Evolutionary conservation across 2,888 invertebrate species (phyloP).

Genomic region (Zaprionus bogoriensis): DNA sequence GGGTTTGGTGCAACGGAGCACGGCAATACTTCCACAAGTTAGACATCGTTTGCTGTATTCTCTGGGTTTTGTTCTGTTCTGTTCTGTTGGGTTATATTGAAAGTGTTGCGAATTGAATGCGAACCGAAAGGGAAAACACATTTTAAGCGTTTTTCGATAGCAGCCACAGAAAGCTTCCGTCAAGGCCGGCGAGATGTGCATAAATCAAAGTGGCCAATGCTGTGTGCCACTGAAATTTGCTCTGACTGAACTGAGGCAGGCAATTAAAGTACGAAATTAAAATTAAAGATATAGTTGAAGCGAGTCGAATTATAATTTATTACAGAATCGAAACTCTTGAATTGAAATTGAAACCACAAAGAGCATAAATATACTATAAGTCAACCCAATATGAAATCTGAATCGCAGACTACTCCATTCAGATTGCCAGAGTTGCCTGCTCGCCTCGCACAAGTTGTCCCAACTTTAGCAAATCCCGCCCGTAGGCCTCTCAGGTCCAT

Average conservation of each 20-base stretch:
- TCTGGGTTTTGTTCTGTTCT: not conserved
- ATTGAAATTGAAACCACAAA: no score
- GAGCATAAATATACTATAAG: no score
- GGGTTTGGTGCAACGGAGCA: conserved; percentile 18
- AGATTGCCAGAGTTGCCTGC: not conserved
- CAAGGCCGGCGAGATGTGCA: not conserved
- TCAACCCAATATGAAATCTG: not conserved
- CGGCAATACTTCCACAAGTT: conserved; percentile 21
- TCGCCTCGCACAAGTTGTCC: not conserved
- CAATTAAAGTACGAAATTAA: no score
- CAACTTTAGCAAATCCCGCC: not conserved
- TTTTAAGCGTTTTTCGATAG: conserved; percentile 12
- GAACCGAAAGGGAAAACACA: conserved; percentile 12
- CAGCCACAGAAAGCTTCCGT: not conserved
- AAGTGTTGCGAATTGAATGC: conserved; percentile 27
- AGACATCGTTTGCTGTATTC: conserved; percentile 18
- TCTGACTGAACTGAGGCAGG: no score
- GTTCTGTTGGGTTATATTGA: not conserved
- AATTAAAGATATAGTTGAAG: no score
- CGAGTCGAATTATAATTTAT: no score
- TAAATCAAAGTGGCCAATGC: not conserved
- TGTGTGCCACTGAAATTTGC: no score
- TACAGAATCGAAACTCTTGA: no score
- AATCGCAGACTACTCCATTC: not conserved
- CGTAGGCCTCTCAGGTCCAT: not conserved